A percentile compares a stretch with the other conserved stretches of the same genome.
Conservation (phyloP, 2,797 vertebrate genomes). For the Oreochromis mossambicus region DNA sequence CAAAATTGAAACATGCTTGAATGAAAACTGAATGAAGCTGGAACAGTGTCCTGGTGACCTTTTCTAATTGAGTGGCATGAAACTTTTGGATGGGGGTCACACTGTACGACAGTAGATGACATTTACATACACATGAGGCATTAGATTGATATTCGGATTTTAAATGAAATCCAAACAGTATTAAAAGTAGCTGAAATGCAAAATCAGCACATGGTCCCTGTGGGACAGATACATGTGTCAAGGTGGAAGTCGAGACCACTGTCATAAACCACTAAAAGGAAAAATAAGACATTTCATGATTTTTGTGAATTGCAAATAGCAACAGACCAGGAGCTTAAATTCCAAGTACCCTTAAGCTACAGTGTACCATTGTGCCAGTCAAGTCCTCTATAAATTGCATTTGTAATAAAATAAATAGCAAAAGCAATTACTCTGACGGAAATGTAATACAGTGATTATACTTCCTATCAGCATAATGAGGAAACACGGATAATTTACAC, state of each 20-base stretch:
- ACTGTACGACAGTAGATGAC: slow-evolving; percentile 21
- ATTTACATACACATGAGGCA: slow-evolving; percentile 53
- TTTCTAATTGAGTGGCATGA: slow-evolving; percentile 66
- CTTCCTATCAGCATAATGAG: neutral
- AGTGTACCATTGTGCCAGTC: neutral
- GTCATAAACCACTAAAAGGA: neutral
- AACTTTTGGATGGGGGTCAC: slow-evolving; percentile 50
- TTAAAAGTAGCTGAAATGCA: slow-evolving; percentile 36
- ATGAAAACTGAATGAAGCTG: slow-evolving; percentile 37
- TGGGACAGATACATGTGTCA: neutral
- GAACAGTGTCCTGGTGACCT: slow-evolving; percentile 59
- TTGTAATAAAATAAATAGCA: neutral
- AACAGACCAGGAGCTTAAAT: neutral
- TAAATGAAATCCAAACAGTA: slow-evolving; percentile 38
- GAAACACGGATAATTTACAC: neutral
- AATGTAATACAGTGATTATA: neutral
- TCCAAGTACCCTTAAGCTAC: neutral
- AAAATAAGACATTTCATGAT: neutral
- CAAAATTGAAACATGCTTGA: slow-evolving; percentile 34
- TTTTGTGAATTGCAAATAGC: neutral
- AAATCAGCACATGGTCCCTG: neutral
- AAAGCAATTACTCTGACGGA: neutral
- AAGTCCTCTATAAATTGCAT: neutral
- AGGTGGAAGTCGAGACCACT: neutral
- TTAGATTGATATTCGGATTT: slow-evolving; percentile 23